Evolutionary conservation across 2,888 invertebrate species (phyloP), one percentile per base, ranked within the genome.

Genomic region (Melinaea marsaeus): DNA sequence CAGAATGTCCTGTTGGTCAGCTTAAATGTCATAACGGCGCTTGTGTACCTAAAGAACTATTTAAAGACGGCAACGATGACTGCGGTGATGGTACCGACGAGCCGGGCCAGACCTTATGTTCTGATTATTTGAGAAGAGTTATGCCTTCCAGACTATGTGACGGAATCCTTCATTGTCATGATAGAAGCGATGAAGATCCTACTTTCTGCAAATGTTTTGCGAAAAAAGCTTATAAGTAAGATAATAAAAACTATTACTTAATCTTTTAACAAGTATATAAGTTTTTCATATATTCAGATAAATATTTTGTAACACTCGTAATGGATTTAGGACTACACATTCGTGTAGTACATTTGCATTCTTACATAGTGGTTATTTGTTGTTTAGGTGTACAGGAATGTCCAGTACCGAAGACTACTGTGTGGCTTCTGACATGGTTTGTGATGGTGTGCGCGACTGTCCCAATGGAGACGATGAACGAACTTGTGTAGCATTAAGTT

Each of bases 11-110:
- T 0, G 82, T 86, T 13, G 91, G 92, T 0, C 92, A 95, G 75
- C 80, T 96, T 71, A 93, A 92, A 76, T 96, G 96, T 74, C 83
- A 79, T 6, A 93, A 93, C 69, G 93, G 93, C 1, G 91, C 91
- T 65, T 96, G 96, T 77, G 81, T 96, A 9, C 85, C 92, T 0
- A 95, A 95, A 76, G 90, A 91, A 42, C 83, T 91, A 47, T 96
- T 95, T 76, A 95, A 95, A 74, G 92, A 96, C 74, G 92, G 92
- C 13, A 79, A 83, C 0, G 80, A 92, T 45, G 94, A 96, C 74
- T 96, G 96, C 75, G 92, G 90, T 0, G 96, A 96, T 75, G 88
- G 90, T 13, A 93, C 93, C 4, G 96, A 96, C 75, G 96, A 96
- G 76, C 90, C 90, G 0, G 80, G 80, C 0, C 83, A 85, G 13